A percentile compares a stretch with the other conserved stretches of the same genome.
These are phyloP conservation scores for Notarius quadriscutis DNA, from an alignment of 2,113 vertebrate genomes.

Conservation along the genomic window DNA sequence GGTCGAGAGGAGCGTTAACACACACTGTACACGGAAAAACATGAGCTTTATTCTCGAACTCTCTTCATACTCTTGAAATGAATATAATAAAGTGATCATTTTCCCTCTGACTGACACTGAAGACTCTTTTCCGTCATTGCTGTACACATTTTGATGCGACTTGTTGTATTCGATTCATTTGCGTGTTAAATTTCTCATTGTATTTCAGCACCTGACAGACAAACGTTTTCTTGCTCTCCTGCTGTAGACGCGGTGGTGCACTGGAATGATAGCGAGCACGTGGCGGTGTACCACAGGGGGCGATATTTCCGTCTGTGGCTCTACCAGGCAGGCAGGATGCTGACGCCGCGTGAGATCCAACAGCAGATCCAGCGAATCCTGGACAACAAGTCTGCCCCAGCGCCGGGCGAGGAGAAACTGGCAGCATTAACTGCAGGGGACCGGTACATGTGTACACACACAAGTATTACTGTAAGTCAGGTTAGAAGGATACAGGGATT, in stretches of 20 bases:
- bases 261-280: constrained; percentile 79
- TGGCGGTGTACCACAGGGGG: constrained; percentile 84
- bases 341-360: constrained; percentile 82
- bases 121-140: neutral
- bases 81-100: neutral
- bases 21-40: neutral
- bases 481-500: neutral
- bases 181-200: neutral
- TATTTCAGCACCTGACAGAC: neutral
- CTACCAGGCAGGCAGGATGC: constrained; percentile 77
- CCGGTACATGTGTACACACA: constrained; percentile 65
- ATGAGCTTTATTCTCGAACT: neutral
- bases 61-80: neutral
- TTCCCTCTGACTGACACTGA: neutral
- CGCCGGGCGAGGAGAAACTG: constrained; percentile 79
- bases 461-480: no score
- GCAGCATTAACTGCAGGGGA: constrained; percentile 83
- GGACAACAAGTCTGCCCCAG: constrained; percentile 73
- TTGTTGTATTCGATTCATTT: neutral
- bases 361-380: constrained; percentile 84
- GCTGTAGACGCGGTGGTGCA: constrained; percentile 78
- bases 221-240: constrained; percentile 5
- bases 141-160: neutral
- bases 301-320: constrained; percentile 82
- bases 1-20: neutral